phyloP scores from a whole-genome alignment of 2,113 vertebrate species.

The Eublepharis macularius region DNA sequence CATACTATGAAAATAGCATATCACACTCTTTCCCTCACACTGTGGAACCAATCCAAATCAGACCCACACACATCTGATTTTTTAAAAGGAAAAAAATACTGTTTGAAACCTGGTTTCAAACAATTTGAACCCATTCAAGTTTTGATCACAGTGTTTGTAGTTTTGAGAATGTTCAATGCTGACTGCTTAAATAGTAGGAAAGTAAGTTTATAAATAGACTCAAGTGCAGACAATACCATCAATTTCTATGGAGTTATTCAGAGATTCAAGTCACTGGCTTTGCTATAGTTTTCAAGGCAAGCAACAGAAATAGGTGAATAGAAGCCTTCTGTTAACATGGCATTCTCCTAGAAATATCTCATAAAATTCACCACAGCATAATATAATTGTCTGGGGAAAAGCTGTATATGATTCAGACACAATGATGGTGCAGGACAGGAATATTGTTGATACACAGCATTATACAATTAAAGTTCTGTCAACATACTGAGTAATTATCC shows the following conservation, averaged over 20 bases:
- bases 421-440: not conserved
- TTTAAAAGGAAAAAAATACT: too few species aligned
- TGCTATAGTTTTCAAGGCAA: not conserved
- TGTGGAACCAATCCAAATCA: too few species aligned
- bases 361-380: not conserved
- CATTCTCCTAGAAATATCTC: conserved; percentile 3
- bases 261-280: not conserved
- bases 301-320: not conserved
- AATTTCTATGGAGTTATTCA: not conserved
- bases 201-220: too few species aligned
- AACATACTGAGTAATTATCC: not conserved
- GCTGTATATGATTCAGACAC: not conserved
- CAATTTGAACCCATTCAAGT: too few species aligned
- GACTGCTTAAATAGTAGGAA: too few species aligned
- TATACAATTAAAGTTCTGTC: not conserved
- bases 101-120: too few species aligned
- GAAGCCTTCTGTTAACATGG: not conserved
- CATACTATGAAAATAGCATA: too few species aligned
- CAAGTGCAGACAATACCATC: too few species aligned
- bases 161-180: too few species aligned
- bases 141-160: too few species aligned
- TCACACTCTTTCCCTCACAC: too few species aligned
- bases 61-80: too few species aligned
- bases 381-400: not conserved
- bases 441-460: not conserved